These are phyloP conservation scores for Polymixis flavicincta DNA, from an alignment of 2,888 invertebrate genomes.

Conservation along the genomic window DNA sequence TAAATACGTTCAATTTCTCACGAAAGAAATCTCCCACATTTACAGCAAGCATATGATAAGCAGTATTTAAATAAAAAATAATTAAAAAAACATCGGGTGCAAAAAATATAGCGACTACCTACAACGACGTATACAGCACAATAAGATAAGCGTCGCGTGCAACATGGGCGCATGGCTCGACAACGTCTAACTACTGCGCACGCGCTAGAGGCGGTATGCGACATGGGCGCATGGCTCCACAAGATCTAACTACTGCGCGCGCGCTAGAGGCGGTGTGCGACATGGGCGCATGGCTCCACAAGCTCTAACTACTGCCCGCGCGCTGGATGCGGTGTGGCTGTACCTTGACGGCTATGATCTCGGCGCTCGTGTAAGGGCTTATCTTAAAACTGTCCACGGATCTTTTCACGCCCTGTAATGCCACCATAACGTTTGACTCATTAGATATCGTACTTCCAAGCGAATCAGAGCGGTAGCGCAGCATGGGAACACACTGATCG, in stretches of 20 bases:
- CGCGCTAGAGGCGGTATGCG: constrained; percentile 82
- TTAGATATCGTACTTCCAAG: not conserved
- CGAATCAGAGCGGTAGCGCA: not conserved
- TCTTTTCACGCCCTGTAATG: constrained; percentile 96
- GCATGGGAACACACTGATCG: not conserved
- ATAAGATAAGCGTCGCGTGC: constrained; percentile 29
- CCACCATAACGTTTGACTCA: constrained; percentile 42
- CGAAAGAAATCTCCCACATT: constrained; percentile 10
- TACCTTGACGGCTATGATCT: constrained; percentile 99
- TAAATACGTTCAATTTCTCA: constrained; percentile 13
- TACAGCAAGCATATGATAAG: constrained; percentile 41
- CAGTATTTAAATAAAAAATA: constrained; percentile 3
- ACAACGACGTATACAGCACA: constrained; percentile 54
- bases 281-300: not conserved
- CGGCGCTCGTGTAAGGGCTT: constrained; percentile 92
- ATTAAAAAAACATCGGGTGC: constrained; percentile 32
- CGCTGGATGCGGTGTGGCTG: constrained; percentile 81
- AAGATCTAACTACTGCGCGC: constrained; percentile 56
- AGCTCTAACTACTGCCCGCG: constrained; percentile 56
- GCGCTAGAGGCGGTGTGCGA: constrained; percentile 81
- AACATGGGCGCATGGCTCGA: not conserved
- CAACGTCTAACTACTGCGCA: constrained; percentile 55
- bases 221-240: not conserved
- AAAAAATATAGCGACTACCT: constrained; percentile 39
- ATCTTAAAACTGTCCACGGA: constrained; percentile 96